These are phyloP conservation scores for Coremacera marginata DNA, from an alignment of 2,888 invertebrate species.

Conservation along the genomic window DNA sequence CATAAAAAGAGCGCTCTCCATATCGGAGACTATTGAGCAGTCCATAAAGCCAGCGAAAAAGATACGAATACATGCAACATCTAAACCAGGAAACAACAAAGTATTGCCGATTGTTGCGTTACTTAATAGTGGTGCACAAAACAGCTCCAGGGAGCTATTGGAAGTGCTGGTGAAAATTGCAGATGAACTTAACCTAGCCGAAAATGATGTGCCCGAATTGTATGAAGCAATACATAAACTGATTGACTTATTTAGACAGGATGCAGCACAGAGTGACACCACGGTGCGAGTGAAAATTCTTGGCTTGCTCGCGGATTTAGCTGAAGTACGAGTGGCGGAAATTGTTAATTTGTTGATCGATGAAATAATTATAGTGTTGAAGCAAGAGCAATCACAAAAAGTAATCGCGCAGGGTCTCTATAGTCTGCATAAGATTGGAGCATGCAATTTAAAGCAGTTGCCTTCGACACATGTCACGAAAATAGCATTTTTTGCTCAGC, in stretches of 20 bases:
- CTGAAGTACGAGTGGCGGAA: constrained; percentile 59
- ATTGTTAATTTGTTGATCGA: constrained; percentile 62
- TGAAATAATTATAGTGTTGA: constrained; percentile 63
- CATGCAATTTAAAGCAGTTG: constrained; percentile 54
- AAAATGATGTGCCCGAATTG: constrained; percentile 55
- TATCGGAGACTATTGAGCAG: constrained; percentile 51
- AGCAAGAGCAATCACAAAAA: constrained; percentile 66
- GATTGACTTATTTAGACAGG: constrained; percentile 63
- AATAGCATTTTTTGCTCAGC: constrained; percentile 66
- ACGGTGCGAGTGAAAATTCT: constrained; percentile 63
- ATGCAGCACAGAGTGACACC: constrained; percentile 59
- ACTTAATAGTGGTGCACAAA: constrained; percentile 49
- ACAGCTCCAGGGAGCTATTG: constrained; percentile 56
- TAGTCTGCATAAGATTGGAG: constrained; percentile 65
- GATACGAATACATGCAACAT: constrained; percentile 59
- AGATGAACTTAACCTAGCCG: constrained; percentile 60
- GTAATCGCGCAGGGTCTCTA: constrained; percentile 67
- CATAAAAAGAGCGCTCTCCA: constrained; percentile 50
- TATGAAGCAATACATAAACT: constrained; percentile 60
- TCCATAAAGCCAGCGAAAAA: constrained; percentile 55
- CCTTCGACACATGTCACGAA: constrained; percentile 63
- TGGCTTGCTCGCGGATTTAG: constrained; percentile 61
- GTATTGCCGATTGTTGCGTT: constrained; percentile 52
- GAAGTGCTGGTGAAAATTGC: constrained; percentile 64
- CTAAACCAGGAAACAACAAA: constrained; percentile 47